Base-by-base conservation (phyloP, 2,888 invertebrate genomes). In the Hololepta plana region DNA sequence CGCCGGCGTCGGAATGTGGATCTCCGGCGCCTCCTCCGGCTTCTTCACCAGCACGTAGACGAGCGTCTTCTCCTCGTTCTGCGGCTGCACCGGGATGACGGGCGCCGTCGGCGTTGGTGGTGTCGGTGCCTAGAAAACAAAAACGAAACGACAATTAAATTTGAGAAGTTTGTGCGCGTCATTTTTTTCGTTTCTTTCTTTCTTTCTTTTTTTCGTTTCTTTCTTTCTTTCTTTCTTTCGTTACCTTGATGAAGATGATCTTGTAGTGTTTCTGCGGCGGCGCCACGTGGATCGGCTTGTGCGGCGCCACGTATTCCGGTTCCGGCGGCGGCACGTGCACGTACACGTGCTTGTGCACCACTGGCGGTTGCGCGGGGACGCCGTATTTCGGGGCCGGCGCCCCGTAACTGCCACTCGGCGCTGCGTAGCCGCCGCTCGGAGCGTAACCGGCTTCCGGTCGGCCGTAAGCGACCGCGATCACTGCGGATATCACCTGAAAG, bases 251-350 rank as follows among this genome's bases (percentile, higher is more conserved):
- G 62, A 81, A 80, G 40, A 80, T 75, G 44, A 81, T 80, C 51
- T 80, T 79, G 63, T 80, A 81, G 49, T 80, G 79, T 42, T 79
- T 80, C 51, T 79, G 79, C 2, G 79, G 72, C 12, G 70, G 59
- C 12, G 63, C 57, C 20, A 63, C 57, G 26, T 49, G 45, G 35
- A 64, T 57, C 10, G 53, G 59, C 48, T 49, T 68, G 47, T 64
- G 72, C 11, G 76, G 69, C 11, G 70, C 64, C 17, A 67, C 69
- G 45, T 72, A 65, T 44, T 82, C 82, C 15, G 74, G 75, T 53
- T 85, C 84, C 43, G 84, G 82, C 29, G 84, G 85, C 24, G 85
- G 84, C 10, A 85, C 82, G 53, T 85, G 85, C 10, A 87, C 84
- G 57, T 85, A 87, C 8, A 87, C 84, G 49, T 85, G 85, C 49